These are phyloP conservation scores for Carterocephalus palaemon DNA, from an alignment of 2,888 invertebrate species.

Conservation along the genomic window DNA sequence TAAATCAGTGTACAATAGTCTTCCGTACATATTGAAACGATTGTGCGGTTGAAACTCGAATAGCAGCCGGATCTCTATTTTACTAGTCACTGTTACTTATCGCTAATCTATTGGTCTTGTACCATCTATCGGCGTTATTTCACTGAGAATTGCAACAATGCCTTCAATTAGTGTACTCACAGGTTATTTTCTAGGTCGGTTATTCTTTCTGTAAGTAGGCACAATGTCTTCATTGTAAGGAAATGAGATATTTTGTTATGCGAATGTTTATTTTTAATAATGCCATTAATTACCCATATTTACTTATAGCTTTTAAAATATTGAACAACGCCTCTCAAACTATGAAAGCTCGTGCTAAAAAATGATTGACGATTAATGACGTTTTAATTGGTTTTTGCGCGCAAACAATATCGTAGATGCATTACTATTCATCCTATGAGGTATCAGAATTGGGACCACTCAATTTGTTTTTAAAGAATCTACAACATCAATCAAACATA, in stretches of 20 bases:
- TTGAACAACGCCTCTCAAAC: not conserved
- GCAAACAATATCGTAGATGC: constrained; percentile 15
- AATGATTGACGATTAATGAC: constrained; percentile 10
- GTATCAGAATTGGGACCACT: constrained; percentile 15
- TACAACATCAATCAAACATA: constrained; percentile 37
- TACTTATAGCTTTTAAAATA: not conserved
- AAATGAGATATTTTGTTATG: no score
- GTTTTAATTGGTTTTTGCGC: constrained; percentile 20
- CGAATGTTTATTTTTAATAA: no score
- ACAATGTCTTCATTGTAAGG: no score
- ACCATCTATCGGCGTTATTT: constrained; percentile 1
- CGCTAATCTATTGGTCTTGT: not conserved
- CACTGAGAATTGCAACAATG: constrained; percentile 1
- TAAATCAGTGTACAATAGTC: constrained; percentile 2
- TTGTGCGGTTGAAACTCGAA: not conserved
- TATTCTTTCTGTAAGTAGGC: no score
- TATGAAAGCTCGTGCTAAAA: constrained; percentile 5
- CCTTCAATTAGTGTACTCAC: not conserved
- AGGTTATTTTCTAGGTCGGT: no score
- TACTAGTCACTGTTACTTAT: not conserved
- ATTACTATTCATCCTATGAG: constrained; percentile 1
- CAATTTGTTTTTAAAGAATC: constrained; percentile 7
- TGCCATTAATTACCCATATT: no score
- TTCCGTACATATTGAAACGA: no score
- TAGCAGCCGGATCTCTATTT: not conserved